A percentile compares a stretch with the other conserved stretches of the same genome.
These are phyloP conservation scores for Phrynosoma blainvillii DNA, from an alignment of 2,113 vertebrate species.

Conservation along the genomic window DNA sequence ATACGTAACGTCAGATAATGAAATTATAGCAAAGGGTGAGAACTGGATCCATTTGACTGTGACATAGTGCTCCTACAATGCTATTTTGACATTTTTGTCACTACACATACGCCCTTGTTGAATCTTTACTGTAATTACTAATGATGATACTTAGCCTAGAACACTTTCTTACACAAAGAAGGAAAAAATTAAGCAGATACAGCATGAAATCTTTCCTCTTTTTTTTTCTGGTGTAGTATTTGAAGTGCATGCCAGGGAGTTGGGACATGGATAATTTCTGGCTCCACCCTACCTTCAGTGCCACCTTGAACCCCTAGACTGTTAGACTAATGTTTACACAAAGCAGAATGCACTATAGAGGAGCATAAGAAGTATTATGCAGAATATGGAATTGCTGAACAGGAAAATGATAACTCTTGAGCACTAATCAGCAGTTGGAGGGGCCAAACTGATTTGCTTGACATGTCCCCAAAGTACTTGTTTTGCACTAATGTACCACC, in stretches of 20 bases:
- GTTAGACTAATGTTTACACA: constrained; percentile 40
- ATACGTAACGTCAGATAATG: constrained; percentile 9
- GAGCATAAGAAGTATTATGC: constrained; percentile 49
- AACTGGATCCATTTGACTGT: constrained; percentile 32
- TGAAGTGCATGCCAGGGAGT: constrained; percentile 29
- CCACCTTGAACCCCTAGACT: constrained; percentile 34
- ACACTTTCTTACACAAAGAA: constrained; percentile 4
- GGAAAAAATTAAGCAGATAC: constrained; percentile 8
- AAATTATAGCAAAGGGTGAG: constrained; percentile 16
- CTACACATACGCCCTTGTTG: constrained; percentile 13
- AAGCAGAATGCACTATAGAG: constrained; percentile 44
- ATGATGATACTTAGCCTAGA: constrained; percentile 24
- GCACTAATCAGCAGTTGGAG: constrained; percentile 40
- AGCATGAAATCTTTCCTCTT: constrained; percentile 14
- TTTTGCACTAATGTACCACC: constrained; percentile 64
- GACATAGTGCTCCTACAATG: constrained; percentile 20
- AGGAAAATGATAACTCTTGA: constrained; percentile 57
- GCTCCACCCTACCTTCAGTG: constrained; percentile 16
- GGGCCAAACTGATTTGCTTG: constrained; percentile 50
- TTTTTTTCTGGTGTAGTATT: constrained; percentile 9
- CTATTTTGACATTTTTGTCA: constrained; percentile 6
- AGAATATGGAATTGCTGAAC: constrained; percentile 55
- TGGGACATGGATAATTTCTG: constrained; percentile 29
- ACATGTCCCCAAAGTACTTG: constrained; percentile 45
- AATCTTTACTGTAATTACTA: constrained; percentile 11